Percentiles rank a stretch among this genome's conserved stretches.
Conservation (phyloP, 2,888 invertebrate genomes). For the Volucella inflata region DNA sequence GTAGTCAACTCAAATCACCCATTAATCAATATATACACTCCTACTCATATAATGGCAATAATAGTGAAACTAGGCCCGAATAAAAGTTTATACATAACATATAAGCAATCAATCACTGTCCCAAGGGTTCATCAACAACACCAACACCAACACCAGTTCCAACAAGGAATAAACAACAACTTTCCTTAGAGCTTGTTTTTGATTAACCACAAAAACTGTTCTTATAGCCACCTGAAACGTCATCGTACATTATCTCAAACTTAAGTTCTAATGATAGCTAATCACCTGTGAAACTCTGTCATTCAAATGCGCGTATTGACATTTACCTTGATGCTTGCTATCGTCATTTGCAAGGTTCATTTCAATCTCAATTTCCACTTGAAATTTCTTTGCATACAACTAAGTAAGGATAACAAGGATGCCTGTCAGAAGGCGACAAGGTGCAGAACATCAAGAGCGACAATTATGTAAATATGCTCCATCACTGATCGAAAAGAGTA, state of each 20-base stretch:
- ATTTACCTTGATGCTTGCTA: constrained; percentile 56
- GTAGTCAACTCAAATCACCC: too few species aligned
- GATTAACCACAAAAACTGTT: not conserved
- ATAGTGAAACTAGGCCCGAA: constrained; percentile 13
- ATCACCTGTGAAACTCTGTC: constrained; percentile 58
- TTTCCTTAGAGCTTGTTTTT: not conserved
- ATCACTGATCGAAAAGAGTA: constrained; percentile 33
- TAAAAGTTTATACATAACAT: not conserved
- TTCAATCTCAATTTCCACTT: constrained; percentile 38
- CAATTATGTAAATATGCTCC: constrained; percentile 71
- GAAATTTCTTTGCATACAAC: constrained; percentile 26
- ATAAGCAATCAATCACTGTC: constrained; percentile 49
- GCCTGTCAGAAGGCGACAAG: not conserved
- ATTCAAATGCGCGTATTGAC: constrained; percentile 53
- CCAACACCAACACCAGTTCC: constrained; percentile 23
- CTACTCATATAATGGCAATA: constrained; percentile 1
- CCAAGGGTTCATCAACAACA: constrained; percentile 4
- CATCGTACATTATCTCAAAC: constrained; percentile 47
- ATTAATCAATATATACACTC: too few species aligned
- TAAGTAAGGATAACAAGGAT: not conserved
- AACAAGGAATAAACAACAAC: constrained; percentile 32
- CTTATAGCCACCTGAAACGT: not conserved
- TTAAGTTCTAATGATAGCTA: constrained; percentile 32
- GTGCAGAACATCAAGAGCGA: not conserved
- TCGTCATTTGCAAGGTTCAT: constrained; percentile 65